Conservation (phyloP, 1,140 invertebrate genomes). For the Formica exsecta region DNA sequence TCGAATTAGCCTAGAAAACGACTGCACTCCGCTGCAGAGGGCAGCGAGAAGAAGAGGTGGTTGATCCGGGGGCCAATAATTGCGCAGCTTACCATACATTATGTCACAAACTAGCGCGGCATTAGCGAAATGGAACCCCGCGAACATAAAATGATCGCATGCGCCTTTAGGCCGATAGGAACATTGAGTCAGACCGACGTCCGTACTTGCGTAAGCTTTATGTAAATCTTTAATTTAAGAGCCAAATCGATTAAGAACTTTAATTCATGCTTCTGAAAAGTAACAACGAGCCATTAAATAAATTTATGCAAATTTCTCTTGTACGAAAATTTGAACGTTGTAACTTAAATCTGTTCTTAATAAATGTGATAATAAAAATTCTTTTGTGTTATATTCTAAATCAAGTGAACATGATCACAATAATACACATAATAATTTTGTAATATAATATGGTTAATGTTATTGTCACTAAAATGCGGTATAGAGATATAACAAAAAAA, state of each 20-base stretch:
- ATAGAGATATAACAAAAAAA: too few relatives aligned
- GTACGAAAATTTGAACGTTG: not conserved
- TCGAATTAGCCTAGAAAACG: constrained; percentile 62
- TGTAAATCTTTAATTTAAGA: constrained; percentile 61
- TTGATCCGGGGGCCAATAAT: constrained; percentile 62
- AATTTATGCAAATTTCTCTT: constrained; percentile 1
- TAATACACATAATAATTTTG: not conserved
- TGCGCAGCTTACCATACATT: constrained; percentile 61
- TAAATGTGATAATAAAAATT: not conserved
- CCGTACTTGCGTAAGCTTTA: constrained; percentile 46
- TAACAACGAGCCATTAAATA: constrained; percentile 24
- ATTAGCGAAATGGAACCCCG: constrained; percentile 64
- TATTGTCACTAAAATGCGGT: too few relatives aligned
- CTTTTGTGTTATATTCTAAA: not conserved
- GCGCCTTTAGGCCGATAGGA: constrained; percentile 29
- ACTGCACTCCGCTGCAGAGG: constrained; percentile 10
- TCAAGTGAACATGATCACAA: not conserved
- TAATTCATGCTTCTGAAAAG: constrained; percentile 1
- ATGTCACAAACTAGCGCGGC: constrained; percentile 35
- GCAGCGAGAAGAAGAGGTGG: constrained; percentile 42
- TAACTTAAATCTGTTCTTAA: not conserved
- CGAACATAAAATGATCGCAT: constrained; percentile 38
- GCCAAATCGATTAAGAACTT: constrained; percentile 20
- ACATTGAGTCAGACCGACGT: constrained; percentile 12
- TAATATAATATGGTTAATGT: too few relatives aligned